Percentiles rank a stretch among this genome's conserved stretches.
Evolutionary conservation across 2,888 invertebrate genomes (phyloP).

Genomic region (Trichogramma dendrolimi): DNA sequence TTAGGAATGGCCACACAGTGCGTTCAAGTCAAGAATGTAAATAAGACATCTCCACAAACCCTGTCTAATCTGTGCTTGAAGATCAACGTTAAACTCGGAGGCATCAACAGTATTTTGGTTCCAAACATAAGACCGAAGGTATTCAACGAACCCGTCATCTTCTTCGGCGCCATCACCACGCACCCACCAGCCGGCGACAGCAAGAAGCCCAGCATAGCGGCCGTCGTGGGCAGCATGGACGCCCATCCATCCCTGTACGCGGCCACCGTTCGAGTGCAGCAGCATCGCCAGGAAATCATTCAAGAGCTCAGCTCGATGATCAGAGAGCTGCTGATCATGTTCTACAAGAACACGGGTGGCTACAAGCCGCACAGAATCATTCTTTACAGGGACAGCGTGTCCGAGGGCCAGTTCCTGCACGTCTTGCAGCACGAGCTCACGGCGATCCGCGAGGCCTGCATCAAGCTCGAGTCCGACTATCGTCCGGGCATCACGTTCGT

Average conservation of each 20-base stretch:
- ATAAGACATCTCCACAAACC: constrained; percentile 99
- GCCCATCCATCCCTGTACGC: constrained; percentile 98
- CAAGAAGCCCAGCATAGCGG: constrained; percentile 98
- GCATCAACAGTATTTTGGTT: constrained; percentile 97
- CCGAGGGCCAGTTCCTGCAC: constrained; percentile 96
- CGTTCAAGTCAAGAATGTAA: constrained; percentile 99
- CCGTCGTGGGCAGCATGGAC: constrained; percentile 99
- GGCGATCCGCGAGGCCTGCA: constrained; percentile 96
- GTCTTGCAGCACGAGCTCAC: constrained; percentile 95
- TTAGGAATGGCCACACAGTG: constrained; percentile 99
- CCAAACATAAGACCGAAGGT: constrained; percentile 94
- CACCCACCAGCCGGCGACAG: constrained; percentile 99
- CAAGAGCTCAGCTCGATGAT: constrained; percentile 99
- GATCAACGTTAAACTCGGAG: constrained; percentile 98
- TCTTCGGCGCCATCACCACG: constrained; percentile 98
- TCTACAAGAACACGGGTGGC: constrained; percentile 97
- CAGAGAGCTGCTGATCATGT: constrained; percentile 92
- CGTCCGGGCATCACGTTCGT: constrained; percentile 98
- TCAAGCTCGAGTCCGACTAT: constrained; percentile 94
- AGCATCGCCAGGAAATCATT: constrained; percentile 97
- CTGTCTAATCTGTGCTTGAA: constrained; percentile 98
- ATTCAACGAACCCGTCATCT: constrained; percentile 99
- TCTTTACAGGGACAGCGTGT: constrained; percentile 96
- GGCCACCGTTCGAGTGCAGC: constrained; percentile 96
- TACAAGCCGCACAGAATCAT: constrained; percentile 99